Evolutionary conservation across 2,888 invertebrate genomes (phyloP), one percentile per base, ranked within the genome.

Genomic region (Apodemia zela): DNA sequence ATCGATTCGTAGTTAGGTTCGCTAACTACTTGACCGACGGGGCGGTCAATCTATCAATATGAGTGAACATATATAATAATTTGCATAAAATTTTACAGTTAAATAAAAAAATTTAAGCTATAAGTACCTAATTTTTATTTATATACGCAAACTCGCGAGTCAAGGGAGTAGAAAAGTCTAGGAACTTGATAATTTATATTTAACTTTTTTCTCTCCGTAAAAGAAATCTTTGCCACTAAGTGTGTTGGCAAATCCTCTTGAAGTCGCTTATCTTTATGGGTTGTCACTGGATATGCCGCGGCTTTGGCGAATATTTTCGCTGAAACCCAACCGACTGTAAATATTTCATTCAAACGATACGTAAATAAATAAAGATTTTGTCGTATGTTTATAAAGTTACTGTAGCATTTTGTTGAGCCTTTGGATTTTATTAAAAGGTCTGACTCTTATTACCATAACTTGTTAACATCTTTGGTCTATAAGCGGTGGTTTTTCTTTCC

Each of bases 171-270:
- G 11, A 11, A 42, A 1, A 42, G 4, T 13, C 15, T 45, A 45
- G 7, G 6, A 45, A n/a, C 45, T 6, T 45, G n/a, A 45, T 5
- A n/a, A 45, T 6, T n/a, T 45, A 45, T n/a, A 45, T 45, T 45
- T 7, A n/a, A 45, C 6, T 45, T 45, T 45, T 15, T 1, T n/a
- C n/a, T 45, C 7, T 45, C 6, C 45, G n/a, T 45, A n/a, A 45
- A 45, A 45, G n/a, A 13, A 45, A 45, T 45, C 45, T 6, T 45
- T n/a, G 45, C 0, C 7, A 42, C 42, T n/a, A n/a, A 45, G 45
- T 45, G 38, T 38, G 45, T 45, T 45, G 45, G n/a, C n/a, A 45
- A 45, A 45, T 45, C 45, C 45, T 45, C 45, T 45, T 45, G 45
- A 45, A 45, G n/a, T 45, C 7, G 6, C 45, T 45, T 45, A 45